Conservation (phyloP, 2,113 vertebrate species). For the Oenanthe oenanthe region DNA sequence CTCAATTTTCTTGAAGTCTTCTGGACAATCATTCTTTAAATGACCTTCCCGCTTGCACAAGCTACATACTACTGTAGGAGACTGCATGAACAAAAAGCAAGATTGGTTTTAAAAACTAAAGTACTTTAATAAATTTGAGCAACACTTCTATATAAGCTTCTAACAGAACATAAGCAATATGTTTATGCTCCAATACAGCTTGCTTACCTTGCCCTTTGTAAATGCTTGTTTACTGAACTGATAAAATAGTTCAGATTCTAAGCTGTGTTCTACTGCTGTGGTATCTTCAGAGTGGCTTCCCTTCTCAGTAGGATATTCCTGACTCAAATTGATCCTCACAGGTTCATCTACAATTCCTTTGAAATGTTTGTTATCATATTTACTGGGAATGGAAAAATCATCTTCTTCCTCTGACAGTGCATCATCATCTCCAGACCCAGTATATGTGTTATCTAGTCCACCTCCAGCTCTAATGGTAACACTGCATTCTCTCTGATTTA, state of each 20-base stretch:
- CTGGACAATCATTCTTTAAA: conserved; percentile 91
- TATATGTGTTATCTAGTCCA: conserved; percentile 73
- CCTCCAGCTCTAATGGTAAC: conserved; percentile 74
- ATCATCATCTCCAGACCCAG: conserved; percentile 82
- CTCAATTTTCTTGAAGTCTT: conserved; percentile 93
- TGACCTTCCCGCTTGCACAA: conserved; percentile 93
- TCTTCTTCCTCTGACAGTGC: conserved; percentile 82
- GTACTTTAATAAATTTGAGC: not conserved
- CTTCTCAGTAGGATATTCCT: conserved; percentile 59
- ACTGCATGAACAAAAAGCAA: conserved; percentile 70
- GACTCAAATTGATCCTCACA: conserved; percentile 13
- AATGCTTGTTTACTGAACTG: conserved; percentile 85
- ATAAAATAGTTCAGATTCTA: conserved; percentile 72
- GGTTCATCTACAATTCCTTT: conserved; percentile 9
- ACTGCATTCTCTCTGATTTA: conserved; percentile 39
- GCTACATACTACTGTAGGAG: conserved; percentile 88
- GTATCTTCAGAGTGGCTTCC: conserved; percentile 33
- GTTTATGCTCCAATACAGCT: not conserved
- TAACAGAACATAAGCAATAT: not conserved
- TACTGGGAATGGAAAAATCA: conserved; percentile 31
- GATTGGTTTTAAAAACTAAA: not conserved
- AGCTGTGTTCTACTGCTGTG: not conserved
- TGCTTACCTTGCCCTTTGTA: conserved; percentile 89
- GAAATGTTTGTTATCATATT: conserved; percentile 25
- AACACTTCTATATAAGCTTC: not conserved